Percentiles rank a stretch among this genome's conserved stretches.
These are phyloP conservation scores for Sebastes cheni DNA, from an alignment of 2,797 vertebrate genomes.

Conservation along the genomic window DNA sequence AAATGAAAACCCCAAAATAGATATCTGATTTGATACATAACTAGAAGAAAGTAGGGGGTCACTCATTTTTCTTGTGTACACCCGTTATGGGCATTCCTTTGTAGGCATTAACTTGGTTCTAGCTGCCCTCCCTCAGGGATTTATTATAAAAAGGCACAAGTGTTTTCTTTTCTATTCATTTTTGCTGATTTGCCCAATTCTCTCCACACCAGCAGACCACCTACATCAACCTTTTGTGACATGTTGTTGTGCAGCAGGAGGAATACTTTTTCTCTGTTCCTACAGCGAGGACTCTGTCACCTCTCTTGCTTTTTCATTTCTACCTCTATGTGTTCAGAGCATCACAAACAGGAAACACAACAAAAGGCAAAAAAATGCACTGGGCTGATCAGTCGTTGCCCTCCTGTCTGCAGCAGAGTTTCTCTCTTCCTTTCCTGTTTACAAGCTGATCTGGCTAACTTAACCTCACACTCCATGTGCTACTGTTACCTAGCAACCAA, in stretches of 20 bases:
- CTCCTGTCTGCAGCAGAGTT: neutral
- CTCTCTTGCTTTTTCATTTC: neutral
- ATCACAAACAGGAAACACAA: neutral
- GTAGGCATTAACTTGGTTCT: neutral
- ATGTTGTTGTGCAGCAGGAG: neutral
- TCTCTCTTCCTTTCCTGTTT: neutral
- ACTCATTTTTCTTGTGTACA: neutral
- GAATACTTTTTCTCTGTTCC: neutral
- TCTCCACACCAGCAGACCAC: neutral
- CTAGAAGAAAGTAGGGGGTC: neutral
- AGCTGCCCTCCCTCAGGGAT: neutral
- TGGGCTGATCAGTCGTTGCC: neutral
- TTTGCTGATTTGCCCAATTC: neutral
- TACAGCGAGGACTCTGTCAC: neutral
- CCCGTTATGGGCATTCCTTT: neutral
- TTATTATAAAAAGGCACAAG: neutral
- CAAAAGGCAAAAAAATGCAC: neutral
- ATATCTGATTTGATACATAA: neutral
- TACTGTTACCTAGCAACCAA: neutral
- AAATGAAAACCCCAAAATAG: neutral
- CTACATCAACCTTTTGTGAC: neutral
- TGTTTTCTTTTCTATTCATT: neutral
- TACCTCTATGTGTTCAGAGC: neutral
- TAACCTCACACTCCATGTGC: neutral
- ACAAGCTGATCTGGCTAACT: neutral